Percentiles rank a stretch among this genome's conserved stretches.
These are phyloP conservation scores for Pogonophryne albipinna DNA, from an alignment of 2,797 vertebrate genomes.

Conservation along the genomic window DNA sequence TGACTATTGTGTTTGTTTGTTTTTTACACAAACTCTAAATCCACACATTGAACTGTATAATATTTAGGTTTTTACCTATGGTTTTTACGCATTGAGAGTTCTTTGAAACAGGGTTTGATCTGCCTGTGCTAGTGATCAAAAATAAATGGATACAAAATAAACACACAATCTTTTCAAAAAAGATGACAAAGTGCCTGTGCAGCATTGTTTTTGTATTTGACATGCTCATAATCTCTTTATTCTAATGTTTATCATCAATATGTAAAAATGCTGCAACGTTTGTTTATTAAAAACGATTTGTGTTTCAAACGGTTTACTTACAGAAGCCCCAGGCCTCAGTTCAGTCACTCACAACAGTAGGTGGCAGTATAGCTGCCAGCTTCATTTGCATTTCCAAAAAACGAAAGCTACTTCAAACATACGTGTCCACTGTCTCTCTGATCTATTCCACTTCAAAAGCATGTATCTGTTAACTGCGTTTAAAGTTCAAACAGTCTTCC, in stretches of 20 bases:
- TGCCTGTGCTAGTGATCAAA: neutral
- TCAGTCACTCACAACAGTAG: conserved; percentile 36
- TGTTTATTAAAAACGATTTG: too few relatives aligned
- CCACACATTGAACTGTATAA: neutral
- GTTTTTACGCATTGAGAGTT: neutral
- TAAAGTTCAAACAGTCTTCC: neutral
- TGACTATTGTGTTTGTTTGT: conserved; percentile 6
- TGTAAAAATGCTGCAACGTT: too few relatives aligned
- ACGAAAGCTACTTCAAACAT: neutral
- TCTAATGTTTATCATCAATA: too few relatives aligned
- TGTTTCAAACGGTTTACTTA: too few relatives aligned
- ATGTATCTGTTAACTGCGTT: neutral
- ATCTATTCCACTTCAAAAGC: neutral
- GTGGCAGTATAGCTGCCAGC: conserved; percentile 20
- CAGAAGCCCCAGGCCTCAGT: too few relatives aligned
- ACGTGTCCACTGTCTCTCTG: neutral
- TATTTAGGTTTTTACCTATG: neutral
- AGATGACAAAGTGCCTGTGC: neutral
- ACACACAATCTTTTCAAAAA: neutral
- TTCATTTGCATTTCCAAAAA: neutral
- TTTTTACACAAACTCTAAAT: neutral
- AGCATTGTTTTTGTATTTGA: neutral
- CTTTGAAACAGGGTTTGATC: neutral
- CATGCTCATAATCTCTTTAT: neutral
- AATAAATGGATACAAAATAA: neutral